Base-by-base conservation (phyloP, 2,113 vertebrate species). In the Struthidea cinerea region DNA sequence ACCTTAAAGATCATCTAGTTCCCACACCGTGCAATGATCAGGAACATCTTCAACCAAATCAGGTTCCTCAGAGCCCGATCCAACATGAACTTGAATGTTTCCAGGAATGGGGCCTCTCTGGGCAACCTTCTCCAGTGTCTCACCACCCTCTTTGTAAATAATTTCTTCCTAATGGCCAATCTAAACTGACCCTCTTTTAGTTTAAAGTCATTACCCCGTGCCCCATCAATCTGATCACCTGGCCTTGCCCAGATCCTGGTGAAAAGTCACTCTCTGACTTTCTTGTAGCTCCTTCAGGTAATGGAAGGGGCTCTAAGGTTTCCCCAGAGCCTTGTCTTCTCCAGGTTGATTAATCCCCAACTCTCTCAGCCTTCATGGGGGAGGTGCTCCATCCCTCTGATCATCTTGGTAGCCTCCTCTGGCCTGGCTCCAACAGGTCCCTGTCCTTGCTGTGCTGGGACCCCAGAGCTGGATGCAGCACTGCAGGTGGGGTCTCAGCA, bases 341-440 rank as follows among this genome's bases (percentile, higher is more conserved):
- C 27, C 27, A 61, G 1, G 1, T 23, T 55, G 19, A 61, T 42
- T 22, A 49, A 1, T 49, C 0, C 16, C 8, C 33, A 76, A 0
- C 1, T 53, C 13, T 71, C 44, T 10, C 15, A 46, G 2, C 23
- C 1, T 3, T 42, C 33, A 7, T 0, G 35, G 26, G 2, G 7
- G 15, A 82, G 30, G 1, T 52, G 15, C 6, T 75, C 37, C 50
- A 52, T 1, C 7, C 20, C 50, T 44, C 18, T 50, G 17, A 19
- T 37, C 10, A 2, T 3, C 39, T 33, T 4, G 27, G 46, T 73
- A 7, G 13, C 44, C 61, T 63, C 11, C 42, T 63, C 20, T 57
- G 50, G 44, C 2, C 50, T 37, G 8, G 28, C 28, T 87, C 7
- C 17, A 64, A 3, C 63, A 87, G 37, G 3, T 50, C 33, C 90